phyloP scores from a whole-genome alignment of 2,797 vertebrate species.

The Catostomus latipinnis region DNA sequence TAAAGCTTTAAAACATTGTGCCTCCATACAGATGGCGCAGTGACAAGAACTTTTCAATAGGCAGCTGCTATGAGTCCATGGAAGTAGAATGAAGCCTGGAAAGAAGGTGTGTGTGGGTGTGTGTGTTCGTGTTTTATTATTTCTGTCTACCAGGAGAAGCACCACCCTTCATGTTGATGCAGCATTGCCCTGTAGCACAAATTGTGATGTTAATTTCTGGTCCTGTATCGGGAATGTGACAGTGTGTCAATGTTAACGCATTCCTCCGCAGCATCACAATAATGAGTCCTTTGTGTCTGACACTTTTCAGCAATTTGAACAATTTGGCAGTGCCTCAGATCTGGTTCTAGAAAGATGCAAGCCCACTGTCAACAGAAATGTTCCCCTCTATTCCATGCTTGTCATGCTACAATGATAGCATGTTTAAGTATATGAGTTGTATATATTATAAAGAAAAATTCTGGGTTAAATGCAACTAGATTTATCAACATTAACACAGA shows the following conservation, averaged over 20 bases:
- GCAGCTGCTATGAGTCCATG: constrained; percentile 10
- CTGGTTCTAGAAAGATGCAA: constrained; percentile 23
- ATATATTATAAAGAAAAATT: not conserved
- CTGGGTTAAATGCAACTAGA: too few relatives aligned
- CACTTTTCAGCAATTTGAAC: constrained; percentile 44
- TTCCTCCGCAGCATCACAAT: constrained; percentile 47
- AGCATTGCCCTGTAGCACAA: constrained; percentile 44
- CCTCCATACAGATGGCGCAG: not conserved
- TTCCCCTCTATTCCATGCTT: not conserved
- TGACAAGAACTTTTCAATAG: constrained; percentile 14
- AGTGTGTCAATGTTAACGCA: constrained; percentile 52
- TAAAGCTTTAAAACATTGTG: not conserved
- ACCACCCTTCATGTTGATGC: constrained; percentile 23
- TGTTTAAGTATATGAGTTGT: not conserved
- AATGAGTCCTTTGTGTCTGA: constrained; percentile 55
- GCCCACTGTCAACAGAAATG: constrained; percentile 14
- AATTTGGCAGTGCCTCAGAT: constrained; percentile 20
- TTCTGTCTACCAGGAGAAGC: constrained; percentile 25
- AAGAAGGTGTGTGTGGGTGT: constrained; percentile 5
- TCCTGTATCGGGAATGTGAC: constrained; percentile 38
- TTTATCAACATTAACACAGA: too few relatives aligned
- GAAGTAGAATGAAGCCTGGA: constrained; percentile 20
- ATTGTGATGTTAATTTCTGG: constrained; percentile 37
- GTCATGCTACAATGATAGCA: not conserved
- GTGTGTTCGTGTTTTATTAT: constrained; percentile 54